Percentiles rank a stretch among this genome's conserved stretches.
Evolutionary conservation across 1,140 invertebrate genomes (phyloP).

Genomic region (Pararge aegeria): DNA sequence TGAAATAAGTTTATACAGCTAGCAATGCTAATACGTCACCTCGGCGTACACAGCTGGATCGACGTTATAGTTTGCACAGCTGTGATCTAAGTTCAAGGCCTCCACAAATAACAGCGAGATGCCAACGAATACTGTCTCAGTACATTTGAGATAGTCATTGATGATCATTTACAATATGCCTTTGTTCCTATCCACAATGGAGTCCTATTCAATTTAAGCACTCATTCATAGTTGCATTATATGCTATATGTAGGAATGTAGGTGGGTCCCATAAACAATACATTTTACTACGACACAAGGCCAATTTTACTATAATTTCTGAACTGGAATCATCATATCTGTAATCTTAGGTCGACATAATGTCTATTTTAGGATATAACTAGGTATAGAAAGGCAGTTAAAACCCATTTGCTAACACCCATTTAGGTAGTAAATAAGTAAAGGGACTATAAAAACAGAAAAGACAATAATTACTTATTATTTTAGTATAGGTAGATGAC

Average conservation of each 20-base stretch:
- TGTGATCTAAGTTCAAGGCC: conserved; percentile 64
- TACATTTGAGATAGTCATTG: conserved; percentile 46
- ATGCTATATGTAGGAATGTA: not conserved
- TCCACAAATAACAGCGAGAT: conserved; percentile 25
- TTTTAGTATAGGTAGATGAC: too few species aligned
- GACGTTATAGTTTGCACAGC: conserved; percentile 53
- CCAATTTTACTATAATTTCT: conserved; percentile 32
- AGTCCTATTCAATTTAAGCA: conserved; percentile 38
- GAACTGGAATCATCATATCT: conserved; percentile 4
- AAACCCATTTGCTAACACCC: too few species aligned
- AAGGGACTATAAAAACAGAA: too few species aligned
- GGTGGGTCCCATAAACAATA: conserved; percentile 30
- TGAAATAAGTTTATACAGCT: not conserved
- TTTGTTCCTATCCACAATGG: conserved; percentile 44
- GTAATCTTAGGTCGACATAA: not conserved
- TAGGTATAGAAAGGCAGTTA: too few species aligned
- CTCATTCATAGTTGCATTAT: conserved; percentile 37
- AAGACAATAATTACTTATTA: too few species aligned
- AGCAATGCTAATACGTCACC: not conserved
- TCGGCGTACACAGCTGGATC: conserved; percentile 18
- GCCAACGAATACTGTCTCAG: conserved; percentile 28
- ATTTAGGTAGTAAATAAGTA: too few species aligned
- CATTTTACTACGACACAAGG: conserved; percentile 28
- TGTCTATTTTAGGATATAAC: too few species aligned
- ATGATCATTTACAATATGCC: conserved; percentile 45